Evolutionary conservation across 2,797 vertebrate genomes (phyloP).

Genomic region (Etheostoma nigrum): DNA sequence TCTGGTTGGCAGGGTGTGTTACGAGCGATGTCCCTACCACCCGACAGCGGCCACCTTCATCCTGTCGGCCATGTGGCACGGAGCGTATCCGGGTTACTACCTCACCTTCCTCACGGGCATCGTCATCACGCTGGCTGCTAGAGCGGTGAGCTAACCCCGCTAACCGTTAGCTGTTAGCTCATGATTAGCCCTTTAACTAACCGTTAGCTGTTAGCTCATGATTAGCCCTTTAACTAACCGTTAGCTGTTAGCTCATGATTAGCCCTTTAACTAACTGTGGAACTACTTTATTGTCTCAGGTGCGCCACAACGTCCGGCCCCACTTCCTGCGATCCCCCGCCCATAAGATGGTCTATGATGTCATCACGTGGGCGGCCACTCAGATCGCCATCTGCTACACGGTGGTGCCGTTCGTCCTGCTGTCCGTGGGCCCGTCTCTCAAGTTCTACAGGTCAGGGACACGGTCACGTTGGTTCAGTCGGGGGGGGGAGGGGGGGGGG

Average conservation of each 20-base stretch:
- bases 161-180: not conserved
- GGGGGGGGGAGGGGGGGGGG: no score
- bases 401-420: slow-evolving; percentile 93
- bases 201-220: not conserved
- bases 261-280: no score
- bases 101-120: slow-evolving; percentile 94
- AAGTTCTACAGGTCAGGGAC: slow-evolving; percentile 92
- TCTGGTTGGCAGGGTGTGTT: slow-evolving; percentile 88
- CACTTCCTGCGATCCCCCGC: slow-evolving; percentile 86
- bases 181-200: not conserved
- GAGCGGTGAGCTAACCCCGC: slow-evolving; percentile 85
- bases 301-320: slow-evolving; percentile 92
- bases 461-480: not conserved
- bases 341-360: slow-evolving; percentile 90
- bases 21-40: slow-evolving; percentile 90
- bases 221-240: not conserved
- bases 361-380: slow-evolving; percentile 91
- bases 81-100: slow-evolving; percentile 96
- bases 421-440: slow-evolving; percentile 91
- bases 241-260: no score
- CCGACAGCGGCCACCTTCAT: slow-evolving; percentile 94
- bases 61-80: slow-evolving; percentile 95
- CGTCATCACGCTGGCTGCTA: slow-evolving; percentile 91
- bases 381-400: slow-evolving; percentile 96
- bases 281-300: slow-evolving; percentile 74